Evolutionary conservation across 92 coral and sea anemone species (phyloP).

Genomic region (Phenganax stokvisi): DNA sequence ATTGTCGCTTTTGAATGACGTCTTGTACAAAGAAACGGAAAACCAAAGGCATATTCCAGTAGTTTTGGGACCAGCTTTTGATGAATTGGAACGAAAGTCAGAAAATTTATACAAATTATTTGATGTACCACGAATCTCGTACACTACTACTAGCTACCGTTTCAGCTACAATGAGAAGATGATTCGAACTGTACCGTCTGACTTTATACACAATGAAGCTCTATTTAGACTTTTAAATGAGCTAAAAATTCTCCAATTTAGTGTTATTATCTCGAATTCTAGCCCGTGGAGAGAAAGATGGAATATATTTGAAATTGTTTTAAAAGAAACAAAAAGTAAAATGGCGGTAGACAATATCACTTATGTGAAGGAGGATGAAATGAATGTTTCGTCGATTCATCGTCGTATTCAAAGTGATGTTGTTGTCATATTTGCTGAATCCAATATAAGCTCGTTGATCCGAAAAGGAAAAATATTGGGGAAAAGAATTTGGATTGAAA

Average conservation of each 20-base stretch:
- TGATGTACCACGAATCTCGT: slow-evolving; percentile 7
- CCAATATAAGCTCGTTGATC: slow-evolving; percentile 9
- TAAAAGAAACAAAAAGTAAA: not conserved
- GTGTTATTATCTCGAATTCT: slow-evolving; percentile 7
- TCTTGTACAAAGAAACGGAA: slow-evolving; percentile 12
- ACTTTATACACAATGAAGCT: slow-evolving; percentile 19
- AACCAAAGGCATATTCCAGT: slow-evolving; percentile 7
- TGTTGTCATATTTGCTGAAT: slow-evolving; percentile 24
- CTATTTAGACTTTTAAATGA: slow-evolving; percentile 19
- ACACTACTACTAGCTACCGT: slow-evolving; percentile 23
- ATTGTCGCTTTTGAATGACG: slow-evolving; percentile 19
- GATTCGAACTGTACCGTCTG: slow-evolving; percentile 24
- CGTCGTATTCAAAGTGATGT: not conserved
- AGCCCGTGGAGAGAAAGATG: slow-evolving; percentile 8
- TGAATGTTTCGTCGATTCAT: not conserved
- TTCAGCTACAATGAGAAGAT: slow-evolving; percentile 9
- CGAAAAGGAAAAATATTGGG: not conserved
- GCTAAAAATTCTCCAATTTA: not conserved
- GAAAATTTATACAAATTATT: not conserved
- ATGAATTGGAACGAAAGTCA: not conserved
- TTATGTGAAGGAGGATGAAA: slow-evolving; percentile 1
- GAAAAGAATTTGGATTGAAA: slow-evolving; percentile 12
- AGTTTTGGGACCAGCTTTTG: slow-evolving; percentile 28
- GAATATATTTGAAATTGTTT: slow-evolving; percentile 8
- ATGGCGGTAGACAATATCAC: not conserved